Conservation (phyloP, 1,140 invertebrate genomes). For the Gyrodactylus salaris region DNA sequence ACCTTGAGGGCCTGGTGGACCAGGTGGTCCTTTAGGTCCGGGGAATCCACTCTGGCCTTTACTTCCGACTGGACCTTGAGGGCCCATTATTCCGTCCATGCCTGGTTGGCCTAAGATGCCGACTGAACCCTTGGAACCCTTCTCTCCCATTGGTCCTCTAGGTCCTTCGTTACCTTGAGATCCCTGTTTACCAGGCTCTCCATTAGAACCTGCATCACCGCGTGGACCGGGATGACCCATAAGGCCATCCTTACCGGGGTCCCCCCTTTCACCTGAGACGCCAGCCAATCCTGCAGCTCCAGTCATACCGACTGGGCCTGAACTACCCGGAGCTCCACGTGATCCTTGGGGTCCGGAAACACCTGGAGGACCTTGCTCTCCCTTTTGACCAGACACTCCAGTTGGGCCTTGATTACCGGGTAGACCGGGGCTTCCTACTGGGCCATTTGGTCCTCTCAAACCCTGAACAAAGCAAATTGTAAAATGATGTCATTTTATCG, state of each 20-base stretch:
- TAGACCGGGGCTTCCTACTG: conserved; percentile 13
- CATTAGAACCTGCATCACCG: conserved; percentile 13
- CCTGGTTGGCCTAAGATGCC: conserved; percentile 16
- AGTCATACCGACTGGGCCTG: conserved; percentile 9
- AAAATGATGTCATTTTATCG: too few species aligned
- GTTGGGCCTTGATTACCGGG: conserved; percentile 10
- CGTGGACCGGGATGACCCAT: conserved; percentile 14
- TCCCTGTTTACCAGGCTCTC: conserved; percentile 5
- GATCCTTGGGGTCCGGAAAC: neutral
- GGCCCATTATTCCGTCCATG: conserved; percentile 9
- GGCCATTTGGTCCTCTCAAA: conserved; percentile 12
- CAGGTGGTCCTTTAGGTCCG: conserved; percentile 10
- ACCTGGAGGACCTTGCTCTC: conserved; percentile 9
- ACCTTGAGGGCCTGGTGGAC: conserved; percentile 11
- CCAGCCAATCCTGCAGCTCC: conserved; percentile 4
- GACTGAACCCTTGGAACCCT: conserved; percentile 12
- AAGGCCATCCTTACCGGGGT: conserved; percentile 13
- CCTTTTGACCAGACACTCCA: neutral
- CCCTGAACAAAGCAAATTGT: neutral
- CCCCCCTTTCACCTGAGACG: conserved; percentile 10
- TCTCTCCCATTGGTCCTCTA: conserved; percentile 6
- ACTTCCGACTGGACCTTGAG: neutral
- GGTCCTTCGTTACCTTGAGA: conserved; percentile 1
- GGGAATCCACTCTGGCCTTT: conserved; percentile 2
- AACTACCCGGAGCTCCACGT: conserved; percentile 1